Conservation (phyloP, 2,888 invertebrate species). For the Crematogaster levior region DNA sequence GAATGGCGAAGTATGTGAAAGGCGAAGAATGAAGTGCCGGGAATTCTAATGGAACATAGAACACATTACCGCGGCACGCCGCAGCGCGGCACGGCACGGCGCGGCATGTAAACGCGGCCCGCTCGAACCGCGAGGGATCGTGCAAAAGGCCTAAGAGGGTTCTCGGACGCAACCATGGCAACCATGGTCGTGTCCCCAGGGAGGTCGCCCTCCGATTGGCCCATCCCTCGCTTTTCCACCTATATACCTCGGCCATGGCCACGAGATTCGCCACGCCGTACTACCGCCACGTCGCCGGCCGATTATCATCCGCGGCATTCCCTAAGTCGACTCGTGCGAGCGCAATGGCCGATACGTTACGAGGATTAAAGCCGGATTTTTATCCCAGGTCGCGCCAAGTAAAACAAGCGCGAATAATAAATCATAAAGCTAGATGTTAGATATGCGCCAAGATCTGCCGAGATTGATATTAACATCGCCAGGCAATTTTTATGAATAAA, state of each 20-base stretch:
- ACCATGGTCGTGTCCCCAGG: constrained; percentile 83
- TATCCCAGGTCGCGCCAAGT: neutral
- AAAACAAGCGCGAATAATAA: neutral
- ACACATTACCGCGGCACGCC: constrained; percentile 50
- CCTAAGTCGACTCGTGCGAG: constrained; percentile 63
- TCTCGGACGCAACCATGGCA: constrained; percentile 85
- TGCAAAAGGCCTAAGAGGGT: constrained; percentile 84
- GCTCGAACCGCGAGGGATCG: constrained; percentile 81
- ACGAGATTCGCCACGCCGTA: constrained; percentile 78
- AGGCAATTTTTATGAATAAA: neutral
- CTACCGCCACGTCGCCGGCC: constrained; percentile 71
- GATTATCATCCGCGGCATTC: constrained; percentile 82
- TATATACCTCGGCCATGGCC: constrained; percentile 69
- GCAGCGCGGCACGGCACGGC: constrained; percentile 51
- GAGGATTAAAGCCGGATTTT: constrained; percentile 42
- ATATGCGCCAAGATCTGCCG: neutral
- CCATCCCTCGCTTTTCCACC: constrained; percentile 83
- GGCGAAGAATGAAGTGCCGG: constrained; percentile 46
- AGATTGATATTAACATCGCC: neutral
- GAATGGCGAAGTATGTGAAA: constrained; percentile 39
- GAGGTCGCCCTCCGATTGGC: constrained; percentile 85
- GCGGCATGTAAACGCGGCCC: constrained; percentile 62
- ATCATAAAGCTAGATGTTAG: constrained; percentile 1
- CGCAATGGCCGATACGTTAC: constrained; percentile 78
- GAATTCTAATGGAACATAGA: constrained; percentile 30